Conservation (phyloP, 1,140 invertebrate genomes). For the Drosophila mayri region DNA sequence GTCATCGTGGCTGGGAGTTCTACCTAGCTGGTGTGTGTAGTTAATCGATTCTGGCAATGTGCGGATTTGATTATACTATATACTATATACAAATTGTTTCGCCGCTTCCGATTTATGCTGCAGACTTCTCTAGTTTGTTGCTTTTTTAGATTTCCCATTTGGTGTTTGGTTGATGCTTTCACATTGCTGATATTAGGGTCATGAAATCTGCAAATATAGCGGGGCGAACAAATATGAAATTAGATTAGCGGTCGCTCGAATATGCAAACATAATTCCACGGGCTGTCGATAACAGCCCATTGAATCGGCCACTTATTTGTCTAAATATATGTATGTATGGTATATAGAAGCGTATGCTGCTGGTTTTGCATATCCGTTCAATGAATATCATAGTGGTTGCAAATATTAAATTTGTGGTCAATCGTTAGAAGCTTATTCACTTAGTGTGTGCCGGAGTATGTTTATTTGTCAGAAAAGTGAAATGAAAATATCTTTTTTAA, state of each 20-base stretch:
- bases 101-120: constrained; percentile 64
- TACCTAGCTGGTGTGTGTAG: constrained; percentile 24
- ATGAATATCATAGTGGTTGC: constrained; percentile 21
- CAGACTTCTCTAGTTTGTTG: constrained; percentile 38
- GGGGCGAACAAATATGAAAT: constrained; percentile 61
- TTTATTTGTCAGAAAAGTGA: neutral
- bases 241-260: constrained; percentile 71
- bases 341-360: neutral
- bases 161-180: constrained; percentile 16
- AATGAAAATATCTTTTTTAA: neutral
- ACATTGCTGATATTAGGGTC: constrained; percentile 71
- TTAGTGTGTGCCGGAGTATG: neutral
- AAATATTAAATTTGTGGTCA: constrained; percentile 39
- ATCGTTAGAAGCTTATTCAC: neutral
- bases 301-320: constrained; percentile 14
- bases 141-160: constrained; percentile 31
- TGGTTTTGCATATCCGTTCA: constrained; percentile 9
- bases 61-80: constrained; percentile 31
- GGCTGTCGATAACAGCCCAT: constrained; percentile 29
- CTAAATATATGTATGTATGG: neutral
- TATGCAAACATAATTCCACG: constrained; percentile 43
- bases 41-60: constrained; percentile 42
- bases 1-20: constrained; percentile 17
- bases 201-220: constrained; percentile 76
- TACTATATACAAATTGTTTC: constrained; percentile 69